Evolutionary conservation across 2,888 invertebrate species (phyloP).

Genomic region (Dascillus cervinus): DNA sequence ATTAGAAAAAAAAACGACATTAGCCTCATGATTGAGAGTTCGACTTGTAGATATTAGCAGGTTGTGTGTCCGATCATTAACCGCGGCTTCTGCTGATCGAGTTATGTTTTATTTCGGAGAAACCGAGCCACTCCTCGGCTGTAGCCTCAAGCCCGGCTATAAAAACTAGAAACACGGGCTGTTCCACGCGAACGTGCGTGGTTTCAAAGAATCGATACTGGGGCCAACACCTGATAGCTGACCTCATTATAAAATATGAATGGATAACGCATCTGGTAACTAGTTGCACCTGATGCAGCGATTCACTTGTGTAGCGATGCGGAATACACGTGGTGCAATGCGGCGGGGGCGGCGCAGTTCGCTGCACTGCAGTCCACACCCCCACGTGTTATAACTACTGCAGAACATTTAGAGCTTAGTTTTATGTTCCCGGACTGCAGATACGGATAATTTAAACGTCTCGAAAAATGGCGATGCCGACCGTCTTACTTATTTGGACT

Average conservation of each 20-base stretch:
- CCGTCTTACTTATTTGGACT: no score
- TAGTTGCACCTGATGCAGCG: conserved; percentile 8
- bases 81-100: conserved; percentile 13
- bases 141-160: conserved; percentile 18
- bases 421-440: conserved; percentile 26
- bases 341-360: conserved; percentile 41
- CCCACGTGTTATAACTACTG: conserved; percentile 19
- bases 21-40: no score
- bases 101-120: conserved; percentile 23
- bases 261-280: conserved; percentile 16
- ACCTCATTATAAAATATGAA: conserved; percentile 32
- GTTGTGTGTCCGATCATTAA: conserved; percentile 13
- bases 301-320: conserved; percentile 9
- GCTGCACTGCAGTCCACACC: conserved; percentile 14
- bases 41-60: no score
- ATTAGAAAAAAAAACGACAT: conserved; percentile 5
- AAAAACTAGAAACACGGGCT: conserved; percentile 20
- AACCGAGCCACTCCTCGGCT: conserved; percentile 22
- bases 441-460: conserved; percentile 24
- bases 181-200: conserved; percentile 23
- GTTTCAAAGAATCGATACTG: conserved; percentile 5
- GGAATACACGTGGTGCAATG: conserved; percentile 34
- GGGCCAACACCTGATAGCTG: conserved; percentile 29
- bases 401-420: conserved; percentile 22
- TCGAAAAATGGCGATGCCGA: no score